Evolutionary conservation across 2,797 vertebrate species (phyloP), one percentile per base, ranked within the genome.

Genomic region (Eidolon dupreanum): DNA sequence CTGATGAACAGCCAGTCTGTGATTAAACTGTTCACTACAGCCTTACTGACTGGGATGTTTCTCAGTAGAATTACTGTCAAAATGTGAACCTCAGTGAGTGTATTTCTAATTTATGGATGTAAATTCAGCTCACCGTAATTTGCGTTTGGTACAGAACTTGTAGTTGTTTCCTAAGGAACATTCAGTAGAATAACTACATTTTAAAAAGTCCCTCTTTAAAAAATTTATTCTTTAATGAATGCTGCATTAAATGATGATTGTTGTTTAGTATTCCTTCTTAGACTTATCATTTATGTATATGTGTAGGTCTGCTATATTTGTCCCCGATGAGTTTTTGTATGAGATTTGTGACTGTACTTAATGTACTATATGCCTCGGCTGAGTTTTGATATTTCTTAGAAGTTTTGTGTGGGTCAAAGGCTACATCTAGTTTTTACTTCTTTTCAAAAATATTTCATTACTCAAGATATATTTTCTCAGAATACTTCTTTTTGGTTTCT

Each of bases 361-460:
- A 0, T 55, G 3, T 93, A 36, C 43, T 49, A 22, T 0, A 24
- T 83, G n/a, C n/a, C 12, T 57, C 38, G 75, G 0, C 22, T 71
- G 13, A 92, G 33, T 78, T 95, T 79, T 74, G 61, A 83, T 66
- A 78, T 93, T 88, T 33, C 5, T 61, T 90, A 46, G 19, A 94
- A 86, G 55, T 86, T 75, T 73, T 61, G 4, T 92, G 59, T 93
- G 26, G 43, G 26, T 63, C n/a, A 90, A 26, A n/a, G 28, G 7
- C 20, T 74, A 8, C 28, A 93, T 93, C 41, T 19, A 71, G 63
- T 88, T 53, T 13, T 16, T 84, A 20, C 3, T 90, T 70, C n/a
- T 82, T 88, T 87, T 73, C 28, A 94, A 28, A 55, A 57, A 31
- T 49, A 55, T 66, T 93, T 95, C 90, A 66, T 88, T 86, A 63